Conservation (phyloP, 2,797 vertebrate genomes). For the Myotis findleyi region DNA sequence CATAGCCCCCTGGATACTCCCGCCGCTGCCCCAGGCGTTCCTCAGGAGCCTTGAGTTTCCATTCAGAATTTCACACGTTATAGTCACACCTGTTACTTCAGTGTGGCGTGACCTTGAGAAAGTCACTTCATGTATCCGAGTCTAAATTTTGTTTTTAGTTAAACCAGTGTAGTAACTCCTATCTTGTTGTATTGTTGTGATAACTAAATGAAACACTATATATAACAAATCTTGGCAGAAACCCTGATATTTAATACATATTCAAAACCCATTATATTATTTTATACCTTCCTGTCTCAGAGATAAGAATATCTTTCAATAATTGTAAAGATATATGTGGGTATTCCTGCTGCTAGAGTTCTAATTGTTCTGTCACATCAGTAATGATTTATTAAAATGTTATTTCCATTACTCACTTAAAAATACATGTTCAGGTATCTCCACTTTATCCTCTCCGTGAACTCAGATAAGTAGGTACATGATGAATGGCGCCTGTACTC, state of each 20-base stretch:
- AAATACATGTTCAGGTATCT: background rate
- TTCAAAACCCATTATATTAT: background rate
- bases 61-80: background rate
- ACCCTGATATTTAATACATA: background rate
- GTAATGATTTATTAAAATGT: slow-evolving; percentile 60
- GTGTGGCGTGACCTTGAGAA: background rate
- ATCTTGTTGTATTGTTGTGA: background rate
- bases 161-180: background rate
- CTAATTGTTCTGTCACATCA: background rate
- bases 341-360: background rate
- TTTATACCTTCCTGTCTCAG: background rate
- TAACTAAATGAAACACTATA: background rate
- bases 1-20: background rate
- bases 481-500: slow-evolving; percentile 33
- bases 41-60: background rate
- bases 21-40: background rate
- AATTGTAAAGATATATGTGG: background rate
- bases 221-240: background rate
- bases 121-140: background rate
- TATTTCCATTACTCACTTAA: slow-evolving; percentile 25
- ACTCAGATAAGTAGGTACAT: slow-evolving; percentile 39
- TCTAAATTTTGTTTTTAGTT: background rate
- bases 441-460: background rate
- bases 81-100: background rate
- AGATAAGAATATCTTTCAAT: background rate